These are phyloP conservation scores for Lepidonotus clava DNA, from an alignment of 2,888 invertebrate genomes.

Conservation along the genomic window DNA sequence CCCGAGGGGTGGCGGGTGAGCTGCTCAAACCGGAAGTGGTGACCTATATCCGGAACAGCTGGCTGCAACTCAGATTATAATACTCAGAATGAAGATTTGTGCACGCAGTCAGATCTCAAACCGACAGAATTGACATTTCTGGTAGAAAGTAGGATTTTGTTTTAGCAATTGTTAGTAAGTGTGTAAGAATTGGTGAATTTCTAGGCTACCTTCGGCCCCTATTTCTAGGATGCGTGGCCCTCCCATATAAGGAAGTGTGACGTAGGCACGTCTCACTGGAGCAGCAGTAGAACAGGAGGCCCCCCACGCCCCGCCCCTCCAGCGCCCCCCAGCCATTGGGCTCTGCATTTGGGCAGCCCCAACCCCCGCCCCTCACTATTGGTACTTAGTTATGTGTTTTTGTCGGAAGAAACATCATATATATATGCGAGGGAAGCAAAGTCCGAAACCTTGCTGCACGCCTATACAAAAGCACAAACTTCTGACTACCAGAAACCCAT, in stretches of 20 bases:
- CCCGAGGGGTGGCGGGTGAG: conserved; percentile 28
- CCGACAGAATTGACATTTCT: too few relatives aligned
- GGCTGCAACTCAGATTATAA: neutral
- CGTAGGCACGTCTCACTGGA: conserved; percentile 34
- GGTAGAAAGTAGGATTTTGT: too few relatives aligned
- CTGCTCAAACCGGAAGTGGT: conserved; percentile 31
- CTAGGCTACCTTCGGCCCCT: neutral
- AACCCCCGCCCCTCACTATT: neutral
- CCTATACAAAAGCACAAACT: too few relatives aligned
- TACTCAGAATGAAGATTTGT: neutral
- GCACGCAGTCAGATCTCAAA: too few relatives aligned
- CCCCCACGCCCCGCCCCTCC: neutral
- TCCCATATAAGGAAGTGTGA: conserved; percentile 47
- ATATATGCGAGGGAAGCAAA: too few relatives aligned
- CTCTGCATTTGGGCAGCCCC: neutral
- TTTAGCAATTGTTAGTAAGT: neutral
- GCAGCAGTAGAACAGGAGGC: too few relatives aligned
- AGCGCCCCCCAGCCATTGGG: neutral
- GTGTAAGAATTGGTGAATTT: neutral
- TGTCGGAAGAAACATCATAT: conserved; percentile 3
- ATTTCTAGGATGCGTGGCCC: neutral
- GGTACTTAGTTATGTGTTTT: neutral
- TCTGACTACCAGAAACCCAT: too few relatives aligned
- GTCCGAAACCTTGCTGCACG: too few relatives aligned
- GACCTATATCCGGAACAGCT: conserved; percentile 18